Percentiles rank a stretch among this genome's conserved stretches.
These are phyloP conservation scores for Tenthredo mesomela DNA, from an alignment of 2,888 invertebrate genomes.

Conservation along the genomic window DNA sequence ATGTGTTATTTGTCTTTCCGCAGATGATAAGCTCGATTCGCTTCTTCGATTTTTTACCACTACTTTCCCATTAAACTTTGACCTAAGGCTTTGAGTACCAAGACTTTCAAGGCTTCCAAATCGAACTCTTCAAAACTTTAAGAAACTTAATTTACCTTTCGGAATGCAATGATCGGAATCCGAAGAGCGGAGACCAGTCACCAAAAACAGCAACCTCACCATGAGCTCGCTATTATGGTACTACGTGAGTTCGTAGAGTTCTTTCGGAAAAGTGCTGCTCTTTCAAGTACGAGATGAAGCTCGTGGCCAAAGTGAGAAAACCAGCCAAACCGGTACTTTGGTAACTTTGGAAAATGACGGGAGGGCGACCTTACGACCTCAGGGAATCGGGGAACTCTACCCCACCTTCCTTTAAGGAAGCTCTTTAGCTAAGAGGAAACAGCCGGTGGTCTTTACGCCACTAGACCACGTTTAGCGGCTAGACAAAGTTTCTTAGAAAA, in stretches of 20 bases:
- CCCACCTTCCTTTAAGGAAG: conserved; percentile 38
- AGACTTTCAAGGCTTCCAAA: background rate
- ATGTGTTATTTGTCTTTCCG: background rate
- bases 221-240: conserved; percentile 19
- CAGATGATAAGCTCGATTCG: background rate
- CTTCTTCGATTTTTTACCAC: background rate
- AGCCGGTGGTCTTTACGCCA: conserved; percentile 24
- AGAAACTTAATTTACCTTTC: conserved; percentile 1
- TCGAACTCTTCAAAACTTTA: conserved; percentile 3
- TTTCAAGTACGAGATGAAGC: conserved; percentile 35
- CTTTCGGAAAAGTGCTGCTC: conserved; percentile 31
- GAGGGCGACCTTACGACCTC: conserved; percentile 40
- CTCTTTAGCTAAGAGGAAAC: conserved; percentile 42
- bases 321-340: conserved; percentile 41
- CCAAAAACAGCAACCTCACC: conserved; percentile 21
- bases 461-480: conserved; percentile 10
- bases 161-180: conserved; percentile 25
- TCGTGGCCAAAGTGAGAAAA: conserved; percentile 30
- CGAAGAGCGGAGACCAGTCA: background rate
- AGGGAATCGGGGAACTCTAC: conserved; percentile 22
- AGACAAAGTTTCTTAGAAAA: conserved; percentile 22
- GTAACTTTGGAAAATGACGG: conserved; percentile 47
- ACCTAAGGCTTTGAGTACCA: background rate
- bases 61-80: background rate
- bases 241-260: conserved; percentile 25